Evolutionary conservation across 1,140 invertebrate species (phyloP).

Genomic region (Neodiprion virginianus): DNA sequence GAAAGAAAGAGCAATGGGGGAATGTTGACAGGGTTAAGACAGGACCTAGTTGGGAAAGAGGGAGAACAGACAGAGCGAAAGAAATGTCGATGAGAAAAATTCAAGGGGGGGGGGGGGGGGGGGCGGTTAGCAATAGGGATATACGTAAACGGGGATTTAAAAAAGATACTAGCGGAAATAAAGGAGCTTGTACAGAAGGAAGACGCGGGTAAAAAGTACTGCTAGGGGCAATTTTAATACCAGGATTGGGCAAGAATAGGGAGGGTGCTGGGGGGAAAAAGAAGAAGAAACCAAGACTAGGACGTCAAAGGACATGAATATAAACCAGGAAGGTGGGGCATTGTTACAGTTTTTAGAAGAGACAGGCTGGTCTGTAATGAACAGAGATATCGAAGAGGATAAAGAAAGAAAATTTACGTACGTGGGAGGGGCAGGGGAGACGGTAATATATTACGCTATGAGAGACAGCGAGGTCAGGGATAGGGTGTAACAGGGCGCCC

Average conservation of each 20-base stretch:
- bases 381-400: neutral
- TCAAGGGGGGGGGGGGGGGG: neutral
- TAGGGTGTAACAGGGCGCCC: no score
- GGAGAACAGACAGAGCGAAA: no score
- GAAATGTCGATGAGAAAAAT: no score
- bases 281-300: neutral
- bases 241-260: neutral
- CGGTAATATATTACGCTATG: neutral
- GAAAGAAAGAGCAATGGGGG: constrained; percentile 30
- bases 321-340: neutral
- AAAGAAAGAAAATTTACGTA: neutral
- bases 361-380: neutral
- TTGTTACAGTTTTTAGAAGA: neutral
- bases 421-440: neutral
- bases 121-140: no score
- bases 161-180: constrained; percentile 17
- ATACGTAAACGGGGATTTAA: constrained; percentile 24
- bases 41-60: no score
- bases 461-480: neutral
- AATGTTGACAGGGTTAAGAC: constrained; percentile 10
- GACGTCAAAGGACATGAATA: neutral
- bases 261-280: neutral
- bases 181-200: neutral
- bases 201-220: constrained; percentile 6
- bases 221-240: constrained; percentile 21